Evolutionary conservation across 2,888 invertebrate genomes (phyloP).

Genomic region (Thera britannica): DNA sequence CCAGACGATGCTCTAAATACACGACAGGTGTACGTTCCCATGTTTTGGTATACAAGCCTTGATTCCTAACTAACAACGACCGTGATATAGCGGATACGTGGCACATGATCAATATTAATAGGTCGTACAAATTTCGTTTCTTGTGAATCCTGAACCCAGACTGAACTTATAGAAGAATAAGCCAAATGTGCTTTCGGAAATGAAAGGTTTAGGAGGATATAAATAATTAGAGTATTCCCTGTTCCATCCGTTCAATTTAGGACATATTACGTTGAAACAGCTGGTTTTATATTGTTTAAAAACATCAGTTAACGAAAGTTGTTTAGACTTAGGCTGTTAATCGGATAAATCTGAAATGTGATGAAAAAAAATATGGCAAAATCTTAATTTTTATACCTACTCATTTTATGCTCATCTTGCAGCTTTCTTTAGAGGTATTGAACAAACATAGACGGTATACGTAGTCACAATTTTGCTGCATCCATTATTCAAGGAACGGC

Average conservation of each 20-base stretch:
- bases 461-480: conserved; percentile 77
- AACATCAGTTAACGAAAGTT: not conserved
- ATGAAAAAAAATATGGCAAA: no score
- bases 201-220: not conserved
- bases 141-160: not conserved
- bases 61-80: not conserved
- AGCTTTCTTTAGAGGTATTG: conserved; percentile 49
- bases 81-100: conserved; percentile 41
- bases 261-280: not conserved
- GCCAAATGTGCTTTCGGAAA: not conserved
- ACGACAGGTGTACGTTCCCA: conserved; percentile 71
- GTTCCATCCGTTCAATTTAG: not conserved
- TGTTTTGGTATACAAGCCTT: conserved; percentile 61
- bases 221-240: not conserved
- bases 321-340: not conserved
- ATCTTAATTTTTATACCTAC: no score
- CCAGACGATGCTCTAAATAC: conserved; percentile 57
- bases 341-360: no score
- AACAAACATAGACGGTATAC: conserved; percentile 63
- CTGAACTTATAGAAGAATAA: not conserved
- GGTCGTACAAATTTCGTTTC: not conserved
- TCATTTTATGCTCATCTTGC: not conserved
- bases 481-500: conserved; percentile 77
- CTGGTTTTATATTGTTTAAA: not conserved
- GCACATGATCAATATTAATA: not conserved